Conservation (phyloP, 1,140 invertebrate genomes). For the Daktulosphaira vitifoliae region DNA sequence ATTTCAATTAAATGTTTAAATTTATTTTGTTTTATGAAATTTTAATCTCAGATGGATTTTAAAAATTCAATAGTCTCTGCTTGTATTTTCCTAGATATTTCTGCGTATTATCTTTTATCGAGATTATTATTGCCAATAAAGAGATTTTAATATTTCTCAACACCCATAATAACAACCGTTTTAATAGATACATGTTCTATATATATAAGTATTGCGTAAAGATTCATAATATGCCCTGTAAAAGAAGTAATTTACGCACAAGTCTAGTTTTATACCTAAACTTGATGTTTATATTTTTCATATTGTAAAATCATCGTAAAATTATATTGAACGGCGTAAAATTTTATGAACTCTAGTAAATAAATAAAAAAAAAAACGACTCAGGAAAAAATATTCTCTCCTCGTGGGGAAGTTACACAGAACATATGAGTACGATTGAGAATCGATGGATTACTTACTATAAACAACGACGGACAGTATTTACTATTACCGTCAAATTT, state of each 20-base stretch:
- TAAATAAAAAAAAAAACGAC: conserved; percentile 5
- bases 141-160: too few species aligned
- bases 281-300: conserved; percentile 21
- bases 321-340: conserved; percentile 28
- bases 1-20: too few species aligned
- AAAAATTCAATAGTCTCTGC: too few species aligned
- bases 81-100: too few species aligned
- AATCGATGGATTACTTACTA: conserved; percentile 17
- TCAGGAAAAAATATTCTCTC: background rate
- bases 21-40: too few species aligned
- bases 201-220: too few species aligned
- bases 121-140: too few species aligned
- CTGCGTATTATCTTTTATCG: too few species aligned
- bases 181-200: too few species aligned
- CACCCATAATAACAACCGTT: too few species aligned
- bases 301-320: conserved; percentile 33
- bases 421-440: conserved; percentile 9
- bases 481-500: background rate
- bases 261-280: conserved; percentile 29
- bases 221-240: too few species aligned
- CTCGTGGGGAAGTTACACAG: background rate
- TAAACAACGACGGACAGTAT: conserved; percentile 20
- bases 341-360: conserved; percentile 21
- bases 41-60: too few species aligned
- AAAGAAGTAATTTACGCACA: conserved; percentile 24